Percentiles rank a stretch among this genome's conserved stretches.
Evolutionary conservation across 2,888 invertebrate genomes (phyloP).

Genomic region (Bugula neritina): DNA sequence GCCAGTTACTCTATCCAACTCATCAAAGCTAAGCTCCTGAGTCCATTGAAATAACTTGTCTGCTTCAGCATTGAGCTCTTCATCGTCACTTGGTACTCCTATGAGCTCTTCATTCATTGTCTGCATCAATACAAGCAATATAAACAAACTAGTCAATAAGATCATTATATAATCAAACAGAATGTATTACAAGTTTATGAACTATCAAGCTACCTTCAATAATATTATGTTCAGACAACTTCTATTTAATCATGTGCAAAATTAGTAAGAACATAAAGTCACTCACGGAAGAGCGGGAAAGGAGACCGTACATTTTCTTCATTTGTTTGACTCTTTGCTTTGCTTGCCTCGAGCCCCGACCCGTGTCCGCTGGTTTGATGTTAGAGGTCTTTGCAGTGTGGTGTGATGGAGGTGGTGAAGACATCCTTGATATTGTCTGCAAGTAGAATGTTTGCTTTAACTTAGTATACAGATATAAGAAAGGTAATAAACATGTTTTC

Average conservation of each 20-base stretch:
- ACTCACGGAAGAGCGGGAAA: constrained; percentile 28
- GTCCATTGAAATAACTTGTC: constrained; percentile 51
- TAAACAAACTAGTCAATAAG: too few relatives aligned
- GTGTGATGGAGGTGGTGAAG: constrained; percentile 1
- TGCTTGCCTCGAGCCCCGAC: constrained; percentile 44
- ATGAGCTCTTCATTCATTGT: constrained; percentile 17
- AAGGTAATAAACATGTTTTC: too few relatives aligned
- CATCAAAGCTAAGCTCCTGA: constrained; percentile 48
- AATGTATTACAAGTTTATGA: not conserved
- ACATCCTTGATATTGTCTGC: constrained; percentile 25
- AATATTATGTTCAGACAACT: not conserved
- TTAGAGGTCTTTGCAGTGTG: not conserved
- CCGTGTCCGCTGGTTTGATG: constrained; percentile 31
- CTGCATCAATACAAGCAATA: not conserved
- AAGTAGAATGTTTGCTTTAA: too few relatives aligned
- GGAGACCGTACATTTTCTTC: constrained; percentile 40
- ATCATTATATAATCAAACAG: too few relatives aligned
- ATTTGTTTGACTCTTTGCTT: constrained; percentile 41
- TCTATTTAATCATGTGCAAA: not conserved
- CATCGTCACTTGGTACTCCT: not conserved
- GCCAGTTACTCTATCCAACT: constrained; percentile 40
- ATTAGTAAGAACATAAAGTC: not conserved
- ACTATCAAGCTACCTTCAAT: not conserved
- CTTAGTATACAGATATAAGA: too few relatives aligned
- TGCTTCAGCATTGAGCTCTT: constrained; percentile 42